phyloP scores from a whole-genome alignment of 2,797 vertebrate species.

The Sebastes cheni region DNA sequence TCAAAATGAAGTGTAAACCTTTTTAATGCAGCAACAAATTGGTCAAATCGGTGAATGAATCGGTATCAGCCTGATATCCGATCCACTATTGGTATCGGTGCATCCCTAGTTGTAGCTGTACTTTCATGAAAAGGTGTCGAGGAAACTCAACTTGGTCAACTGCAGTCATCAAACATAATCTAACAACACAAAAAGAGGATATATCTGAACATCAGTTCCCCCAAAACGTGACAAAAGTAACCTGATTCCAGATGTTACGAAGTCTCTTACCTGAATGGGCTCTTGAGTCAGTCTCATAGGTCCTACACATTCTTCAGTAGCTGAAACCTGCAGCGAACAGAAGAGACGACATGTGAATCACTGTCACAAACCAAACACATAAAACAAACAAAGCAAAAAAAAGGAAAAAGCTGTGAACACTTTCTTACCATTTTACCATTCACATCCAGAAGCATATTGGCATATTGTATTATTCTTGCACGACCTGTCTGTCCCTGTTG shows the following conservation, averaged over 20 bases:
- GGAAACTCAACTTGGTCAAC: background rate
- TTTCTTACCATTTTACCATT: slow-evolving; percentile 73
- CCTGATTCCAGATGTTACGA: background rate
- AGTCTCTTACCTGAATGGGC: slow-evolving; percentile 88
- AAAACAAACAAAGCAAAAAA: background rate
- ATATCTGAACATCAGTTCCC: background rate
- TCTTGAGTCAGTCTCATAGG: slow-evolving; percentile 96
- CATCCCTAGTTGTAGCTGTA: no score
- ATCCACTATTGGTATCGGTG: no score
- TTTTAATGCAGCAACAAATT: no score
- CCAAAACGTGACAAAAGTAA: background rate
- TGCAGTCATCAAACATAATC: background rate
- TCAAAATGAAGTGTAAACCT: no score
- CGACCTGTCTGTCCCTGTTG: background rate
- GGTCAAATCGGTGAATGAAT: no score
- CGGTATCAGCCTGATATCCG: no score
- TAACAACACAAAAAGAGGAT: background rate
- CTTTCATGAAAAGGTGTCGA: no score
- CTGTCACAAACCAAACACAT: background rate
- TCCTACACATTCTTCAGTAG: slow-evolving; percentile 90
- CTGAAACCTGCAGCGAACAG: slow-evolving; percentile 84
- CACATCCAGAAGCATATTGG: slow-evolving; percentile 70
- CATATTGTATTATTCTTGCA: slow-evolving; percentile 35
- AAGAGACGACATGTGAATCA: slow-evolving; percentile 1
- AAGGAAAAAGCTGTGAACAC: background rate